These are phyloP conservation scores for Euwallacea fornicatus DNA, from an alignment of 1,140 invertebrate genomes.

Conservation along the genomic window DNA sequence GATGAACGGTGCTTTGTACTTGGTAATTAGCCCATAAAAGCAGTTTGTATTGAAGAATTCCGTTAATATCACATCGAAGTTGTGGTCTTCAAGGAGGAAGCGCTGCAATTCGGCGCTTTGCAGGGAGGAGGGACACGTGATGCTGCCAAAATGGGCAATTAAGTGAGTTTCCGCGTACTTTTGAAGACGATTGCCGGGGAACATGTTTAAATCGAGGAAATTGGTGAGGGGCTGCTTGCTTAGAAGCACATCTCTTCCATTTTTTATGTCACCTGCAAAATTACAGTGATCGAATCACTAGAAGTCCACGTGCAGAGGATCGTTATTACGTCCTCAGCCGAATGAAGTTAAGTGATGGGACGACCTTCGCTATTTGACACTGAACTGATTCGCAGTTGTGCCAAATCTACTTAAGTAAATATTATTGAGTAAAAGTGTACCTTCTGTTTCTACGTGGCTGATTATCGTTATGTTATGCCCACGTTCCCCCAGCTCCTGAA, in stretches of 20 bases:
- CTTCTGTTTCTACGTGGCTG: slow-evolving; percentile 60
- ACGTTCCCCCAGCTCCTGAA: slow-evolving; percentile 62
- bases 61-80: slow-evolving; percentile 65
- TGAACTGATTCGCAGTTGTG: too few relatives aligned
- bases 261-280: slow-evolving; percentile 38
- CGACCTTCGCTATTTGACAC: too few relatives aligned
- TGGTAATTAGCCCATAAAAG: slow-evolving; percentile 61
- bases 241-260: slow-evolving; percentile 52
- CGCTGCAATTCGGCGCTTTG: slow-evolving; percentile 56
- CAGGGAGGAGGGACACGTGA: slow-evolving; percentile 55
- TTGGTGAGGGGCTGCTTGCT: slow-evolving; percentile 55
- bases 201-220: slow-evolving; percentile 52
- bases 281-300: neutral
- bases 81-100: slow-evolving; percentile 54
- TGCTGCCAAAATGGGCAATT: slow-evolving; percentile 20
- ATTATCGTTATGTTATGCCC: slow-evolving; percentile 57
- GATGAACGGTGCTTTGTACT: slow-evolving; percentile 65
- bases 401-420: slow-evolving; percentile 50
- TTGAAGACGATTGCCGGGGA: slow-evolving; percentile 46
- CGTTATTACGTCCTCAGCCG: too few relatives aligned
- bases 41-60: slow-evolving; percentile 72
- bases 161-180: slow-evolving; percentile 21
- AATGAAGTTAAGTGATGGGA: too few relatives aligned
- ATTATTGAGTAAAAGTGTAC: slow-evolving; percentile 9
- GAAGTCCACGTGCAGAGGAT: too few relatives aligned